Base-by-base conservation (phyloP, 2,113 vertebrate species). In the Setophaga kirtlandii region DNA sequence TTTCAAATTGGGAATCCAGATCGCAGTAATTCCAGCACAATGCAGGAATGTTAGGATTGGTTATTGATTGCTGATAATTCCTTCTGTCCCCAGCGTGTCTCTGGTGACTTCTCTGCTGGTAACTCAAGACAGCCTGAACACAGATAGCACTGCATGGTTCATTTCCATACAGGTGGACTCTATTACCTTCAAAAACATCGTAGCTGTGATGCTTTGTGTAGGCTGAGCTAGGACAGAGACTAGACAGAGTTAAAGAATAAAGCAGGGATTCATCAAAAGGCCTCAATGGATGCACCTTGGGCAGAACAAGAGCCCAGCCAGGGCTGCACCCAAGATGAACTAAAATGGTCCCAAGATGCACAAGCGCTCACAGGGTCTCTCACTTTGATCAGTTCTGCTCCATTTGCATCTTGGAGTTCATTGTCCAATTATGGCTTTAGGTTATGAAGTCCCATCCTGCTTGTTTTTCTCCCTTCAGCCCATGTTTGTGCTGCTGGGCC, bases 181-280 rank as follows among this genome's bases (percentile, higher is more conserved):
- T n/a, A 1, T 6, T 6, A 7, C 39, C 25, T 83, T 58, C 31
- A 67, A 60, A 88, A 86, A 8, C 1, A 3, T 5, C 0, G 0
- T 35, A 53, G 6, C 35, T 58, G 21, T 35, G 33, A 35, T 58
- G 22, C 56, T 14, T 35, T 58, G 33, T 58, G 56, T 2, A 58
- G 56, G 33, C 56, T 58, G 56, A 15, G 9, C 22, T 58, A 35
- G 56, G 35, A 24, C 56, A 24, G 33, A 35, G 22, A 3, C 56
- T 35, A 5, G 21, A 10, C 2, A 3, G 56, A 58, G 56, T 4
- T 58, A 35, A 23, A 58, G 33, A n/a, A 15, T n/a, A 22, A n/a
- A n/a, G 21, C 3, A 58, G 21, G 33, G 56, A n/a, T 58, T 58
- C 15, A 58, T 23, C 15, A 10, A 15, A 23, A 58, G 21, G 13